Percentiles rank a stretch among this genome's conserved stretches.
Conservation (phyloP, 1,140 invertebrate genomes). For the Temnothorax nylanderi region DNA sequence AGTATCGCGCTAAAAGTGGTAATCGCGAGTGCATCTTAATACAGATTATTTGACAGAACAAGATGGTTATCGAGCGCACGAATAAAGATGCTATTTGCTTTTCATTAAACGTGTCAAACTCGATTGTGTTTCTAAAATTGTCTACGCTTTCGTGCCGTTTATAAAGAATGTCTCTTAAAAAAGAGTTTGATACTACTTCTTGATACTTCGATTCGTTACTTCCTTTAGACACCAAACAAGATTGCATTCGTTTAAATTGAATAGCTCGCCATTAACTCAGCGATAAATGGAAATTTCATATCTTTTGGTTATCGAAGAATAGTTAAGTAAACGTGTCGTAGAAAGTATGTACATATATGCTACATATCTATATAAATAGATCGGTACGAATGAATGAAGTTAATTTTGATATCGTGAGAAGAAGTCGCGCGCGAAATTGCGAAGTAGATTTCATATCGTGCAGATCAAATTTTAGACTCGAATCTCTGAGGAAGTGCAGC, state of each 20-base stretch:
- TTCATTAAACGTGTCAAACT: background rate
- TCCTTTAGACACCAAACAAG: conserved; percentile 1
- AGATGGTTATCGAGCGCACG: conserved; percentile 3
- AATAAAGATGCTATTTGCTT: background rate
- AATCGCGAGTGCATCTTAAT: conserved; percentile 28
- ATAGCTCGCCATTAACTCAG: background rate
- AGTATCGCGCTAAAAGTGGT: background rate
- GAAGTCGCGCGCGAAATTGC: background rate
- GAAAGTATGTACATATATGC: background rate
- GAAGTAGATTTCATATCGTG: background rate
- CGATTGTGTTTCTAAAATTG: background rate
- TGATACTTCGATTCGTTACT: background rate
- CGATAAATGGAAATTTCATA: background rate
- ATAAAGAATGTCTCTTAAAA: background rate
- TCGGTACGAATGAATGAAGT: background rate
- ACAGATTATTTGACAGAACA: background rate
- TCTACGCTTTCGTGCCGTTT: background rate
- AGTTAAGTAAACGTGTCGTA: background rate
- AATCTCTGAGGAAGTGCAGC: background rate
- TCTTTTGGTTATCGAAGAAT: conserved; percentile 16
- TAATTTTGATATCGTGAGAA: background rate
- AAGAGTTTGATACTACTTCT: background rate
- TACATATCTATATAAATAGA: background rate
- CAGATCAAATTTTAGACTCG: background rate
- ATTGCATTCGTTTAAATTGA: conserved; percentile 23